These are phyloP conservation scores for Propithecus perrieri DNA, from an alignment of 2,797 vertebrate species.

Conservation along the genomic window DNA sequence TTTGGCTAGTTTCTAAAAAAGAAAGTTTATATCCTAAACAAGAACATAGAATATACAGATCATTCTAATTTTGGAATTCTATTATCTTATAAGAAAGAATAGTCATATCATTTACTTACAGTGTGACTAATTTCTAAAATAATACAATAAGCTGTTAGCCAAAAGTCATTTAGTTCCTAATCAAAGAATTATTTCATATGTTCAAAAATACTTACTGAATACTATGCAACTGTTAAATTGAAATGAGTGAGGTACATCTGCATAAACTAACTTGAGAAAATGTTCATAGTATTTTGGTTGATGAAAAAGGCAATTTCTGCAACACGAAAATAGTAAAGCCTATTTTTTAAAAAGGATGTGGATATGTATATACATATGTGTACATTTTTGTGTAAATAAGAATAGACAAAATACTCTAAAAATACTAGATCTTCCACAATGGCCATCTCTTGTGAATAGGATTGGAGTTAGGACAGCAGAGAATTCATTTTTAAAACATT, in stretches of 20 bases:
- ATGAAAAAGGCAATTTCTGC: not conserved
- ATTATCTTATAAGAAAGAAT: not conserved
- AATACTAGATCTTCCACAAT: not conserved
- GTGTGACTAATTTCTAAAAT: not conserved
- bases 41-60: not conserved
- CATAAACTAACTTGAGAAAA: not conserved
- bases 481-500: not conserved
- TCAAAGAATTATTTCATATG: not conserved
- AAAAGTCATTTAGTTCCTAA: constrained; percentile 9
- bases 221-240: not conserved
- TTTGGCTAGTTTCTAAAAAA: not conserved
- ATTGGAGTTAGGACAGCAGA: not conserved
- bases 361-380: not conserved
- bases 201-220: not conserved
- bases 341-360: not conserved
- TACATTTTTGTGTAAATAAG: not conserved
- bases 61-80: not conserved
- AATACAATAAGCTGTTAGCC: not conserved
- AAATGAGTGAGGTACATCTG: not conserved
- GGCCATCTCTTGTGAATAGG: not conserved
- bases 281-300: not conserved
- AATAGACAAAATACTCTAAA: not conserved
- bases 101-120: not conserved
- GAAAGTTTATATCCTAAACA: not conserved
- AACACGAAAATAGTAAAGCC: not conserved